phyloP scores from a whole-genome alignment of 2,888 invertebrate species.

The Fabriciana adippe region DNA sequence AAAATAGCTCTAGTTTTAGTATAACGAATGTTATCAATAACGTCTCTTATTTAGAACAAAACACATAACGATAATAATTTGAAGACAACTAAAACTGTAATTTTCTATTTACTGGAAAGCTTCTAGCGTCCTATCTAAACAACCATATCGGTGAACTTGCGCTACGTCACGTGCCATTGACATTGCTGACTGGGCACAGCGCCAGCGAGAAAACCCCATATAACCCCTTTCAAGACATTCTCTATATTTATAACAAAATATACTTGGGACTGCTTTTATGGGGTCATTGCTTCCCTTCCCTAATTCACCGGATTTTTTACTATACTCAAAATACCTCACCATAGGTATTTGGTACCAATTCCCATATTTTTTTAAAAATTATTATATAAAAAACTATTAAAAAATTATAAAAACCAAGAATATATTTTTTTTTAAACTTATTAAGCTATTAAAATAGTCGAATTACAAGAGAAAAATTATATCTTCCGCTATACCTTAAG shows the following conservation, averaged over 20 bases:
- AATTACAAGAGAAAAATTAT: too few relatives aligned
- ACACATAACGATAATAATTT: too few relatives aligned
- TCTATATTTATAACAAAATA: slow-evolving; percentile 13
- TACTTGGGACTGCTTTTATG: slow-evolving; percentile 9
- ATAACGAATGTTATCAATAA: too few relatives aligned
- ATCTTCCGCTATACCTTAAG: too few relatives aligned
- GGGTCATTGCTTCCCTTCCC: slow-evolving; percentile 3
- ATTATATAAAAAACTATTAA: too few relatives aligned
- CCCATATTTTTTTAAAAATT: too few relatives aligned
- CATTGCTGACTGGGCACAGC: slow-evolving; percentile 63
- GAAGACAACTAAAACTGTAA: neutral
- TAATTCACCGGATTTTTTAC: slow-evolving; percentile 5
- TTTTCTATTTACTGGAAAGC: neutral
- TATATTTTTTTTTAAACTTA: too few relatives aligned
- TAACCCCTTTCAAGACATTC: slow-evolving; percentile 28
- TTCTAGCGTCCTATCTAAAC: slow-evolving; percentile 12
- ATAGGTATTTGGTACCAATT: too few relatives aligned
- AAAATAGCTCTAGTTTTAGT: too few relatives aligned
- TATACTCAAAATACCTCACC: neutral
- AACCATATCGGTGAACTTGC: slow-evolving; percentile 11
- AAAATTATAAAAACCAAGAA: too few relatives aligned
- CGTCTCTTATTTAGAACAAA: too few relatives aligned
- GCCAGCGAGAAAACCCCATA: slow-evolving; percentile 37
- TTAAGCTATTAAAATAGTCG: too few relatives aligned
- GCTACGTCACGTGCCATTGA: slow-evolving; percentile 59